These are phyloP conservation scores for Diorhabda carinulata DNA, from an alignment of 1,140 invertebrate genomes.

Conservation along the genomic window DNA sequence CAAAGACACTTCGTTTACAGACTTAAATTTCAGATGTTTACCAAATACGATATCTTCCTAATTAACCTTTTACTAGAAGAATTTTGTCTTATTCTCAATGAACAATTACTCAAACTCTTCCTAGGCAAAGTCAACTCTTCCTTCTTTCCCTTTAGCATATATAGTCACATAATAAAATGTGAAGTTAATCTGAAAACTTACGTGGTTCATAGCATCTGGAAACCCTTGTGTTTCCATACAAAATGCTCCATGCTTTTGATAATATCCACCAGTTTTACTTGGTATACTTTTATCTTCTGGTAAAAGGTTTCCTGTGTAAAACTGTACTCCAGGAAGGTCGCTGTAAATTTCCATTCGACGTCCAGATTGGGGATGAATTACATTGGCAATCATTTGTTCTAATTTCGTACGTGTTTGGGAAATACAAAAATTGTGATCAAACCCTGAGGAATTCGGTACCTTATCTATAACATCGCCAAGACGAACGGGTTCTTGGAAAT, in stretches of 20 bases:
- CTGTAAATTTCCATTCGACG: constrained; percentile 72
- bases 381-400: constrained; percentile 43
- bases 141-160: no score
- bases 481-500: constrained; percentile 59
- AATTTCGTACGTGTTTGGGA: not conserved
- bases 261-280: constrained; percentile 64
- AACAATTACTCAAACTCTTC: no score
- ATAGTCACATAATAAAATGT: no score
- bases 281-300: constrained; percentile 47
- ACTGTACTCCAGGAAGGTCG: constrained; percentile 85
- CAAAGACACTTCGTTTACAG: no score
- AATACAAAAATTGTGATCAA: constrained; percentile 51
- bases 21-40: no score
- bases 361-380: constrained; percentile 66
- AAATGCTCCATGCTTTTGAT: constrained; percentile 72
- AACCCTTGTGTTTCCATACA: constrained; percentile 91
- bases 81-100: no score
- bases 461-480: constrained; percentile 51
- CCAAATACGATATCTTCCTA: no score
- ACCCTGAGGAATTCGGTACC: constrained; percentile 54
- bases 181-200: constrained; percentile 16
- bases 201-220: constrained; percentile 84
- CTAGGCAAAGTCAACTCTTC: no score
- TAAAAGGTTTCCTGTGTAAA: constrained; percentile 81
- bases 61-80: no score